Evolutionary conservation across 2,113 vertebrate genomes (phyloP).

Genomic region (Pimephales promelas): DNA sequence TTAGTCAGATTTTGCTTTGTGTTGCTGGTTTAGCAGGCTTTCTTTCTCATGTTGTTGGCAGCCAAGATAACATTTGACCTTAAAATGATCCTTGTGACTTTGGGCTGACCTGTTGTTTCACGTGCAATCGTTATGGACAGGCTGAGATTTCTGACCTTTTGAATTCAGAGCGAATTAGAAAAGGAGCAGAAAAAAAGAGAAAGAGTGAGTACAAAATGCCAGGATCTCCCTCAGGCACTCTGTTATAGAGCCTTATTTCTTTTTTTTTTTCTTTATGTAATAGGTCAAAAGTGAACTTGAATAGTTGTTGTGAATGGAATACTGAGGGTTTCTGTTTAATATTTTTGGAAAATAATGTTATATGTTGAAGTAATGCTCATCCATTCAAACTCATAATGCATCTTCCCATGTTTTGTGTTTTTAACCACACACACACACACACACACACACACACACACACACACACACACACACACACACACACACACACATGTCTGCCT

Average conservation of each 20-base stretch:
- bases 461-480: neutral
- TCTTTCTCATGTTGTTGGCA: conserved; percentile 29
- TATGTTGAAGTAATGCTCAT: neutral
- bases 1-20: conserved; percentile 20
- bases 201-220: conserved; percentile 13
- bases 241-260: neutral
- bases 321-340: neutral
- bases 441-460: neutral
- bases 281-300: neutral
- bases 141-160: conserved; percentile 30
- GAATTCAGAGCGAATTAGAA: conserved; percentile 21
- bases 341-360: conserved; percentile 9
- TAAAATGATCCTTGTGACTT: conserved; percentile 3
- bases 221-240: conserved; percentile 12
- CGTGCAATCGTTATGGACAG: neutral
- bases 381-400: neutral
- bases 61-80: conserved; percentile 1
- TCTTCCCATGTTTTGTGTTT: too few relatives aligned
- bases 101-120: neutral
- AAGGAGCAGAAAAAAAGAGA: neutral
- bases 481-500: neutral
- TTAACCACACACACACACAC: neutral
- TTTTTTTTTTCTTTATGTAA: neutral
- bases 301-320: neutral
- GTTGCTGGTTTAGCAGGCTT: neutral